Conservation (phyloP, 1,140 invertebrate species). For the Reticulitermes speratus region DNA sequence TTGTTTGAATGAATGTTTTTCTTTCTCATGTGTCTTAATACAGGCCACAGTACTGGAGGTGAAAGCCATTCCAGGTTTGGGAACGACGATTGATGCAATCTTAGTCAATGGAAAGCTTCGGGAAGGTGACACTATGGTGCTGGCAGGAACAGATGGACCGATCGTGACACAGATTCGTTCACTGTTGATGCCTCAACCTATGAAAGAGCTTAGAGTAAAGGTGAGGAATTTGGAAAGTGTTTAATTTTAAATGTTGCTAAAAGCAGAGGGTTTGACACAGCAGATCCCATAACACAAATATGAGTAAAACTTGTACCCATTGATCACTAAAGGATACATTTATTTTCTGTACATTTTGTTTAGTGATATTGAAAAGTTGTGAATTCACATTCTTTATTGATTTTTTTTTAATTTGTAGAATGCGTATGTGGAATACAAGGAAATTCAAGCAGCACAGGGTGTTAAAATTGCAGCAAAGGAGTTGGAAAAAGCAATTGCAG, state of each 20-base stretch:
- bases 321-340: too few relatives aligned
- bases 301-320: too few relatives aligned
- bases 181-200: slow-evolving; percentile 94
- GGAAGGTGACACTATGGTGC: slow-evolving; percentile 91
- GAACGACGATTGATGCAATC: slow-evolving; percentile 98
- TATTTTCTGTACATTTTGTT: too few relatives aligned
- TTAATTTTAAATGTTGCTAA: background rate
- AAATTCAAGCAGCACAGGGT: slow-evolving; percentile 94
- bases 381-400: too few relatives aligned
- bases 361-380: too few relatives aligned
- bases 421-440: slow-evolving; percentile 94
- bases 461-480: slow-evolving; percentile 98
- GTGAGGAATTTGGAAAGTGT: slow-evolving; percentile 50
- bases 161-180: slow-evolving; percentile 97
- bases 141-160: slow-evolving; percentile 97
- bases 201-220: slow-evolving; percentile 97
- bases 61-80: slow-evolving; percentile 95
- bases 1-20: background rate
- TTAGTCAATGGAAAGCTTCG: slow-evolving; percentile 91
- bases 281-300: too few relatives aligned
- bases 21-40: background rate
- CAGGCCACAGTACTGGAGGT: slow-evolving; percentile 96
- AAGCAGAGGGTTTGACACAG: background rate
- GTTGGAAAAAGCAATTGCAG: slow-evolving; percentile 95
- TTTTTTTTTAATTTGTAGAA: slow-evolving; percentile 59